Conservation (phyloP, 92 coral and sea anemone genomes). For the Porites evermanni region DNA sequence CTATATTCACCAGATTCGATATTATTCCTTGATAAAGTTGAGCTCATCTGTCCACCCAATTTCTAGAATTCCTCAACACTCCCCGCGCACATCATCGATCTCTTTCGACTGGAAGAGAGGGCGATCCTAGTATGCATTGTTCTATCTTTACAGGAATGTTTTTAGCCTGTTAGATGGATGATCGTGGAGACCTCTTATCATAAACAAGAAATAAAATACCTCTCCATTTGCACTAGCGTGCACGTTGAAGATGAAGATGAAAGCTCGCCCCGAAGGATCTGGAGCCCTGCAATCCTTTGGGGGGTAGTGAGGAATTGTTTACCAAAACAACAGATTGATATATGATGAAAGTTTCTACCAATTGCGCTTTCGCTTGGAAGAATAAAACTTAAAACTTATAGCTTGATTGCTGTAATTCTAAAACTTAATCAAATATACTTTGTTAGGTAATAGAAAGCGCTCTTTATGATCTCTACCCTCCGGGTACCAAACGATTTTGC, state of each 20-base stretch:
- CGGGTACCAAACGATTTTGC: no score
- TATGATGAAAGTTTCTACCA: not conserved
- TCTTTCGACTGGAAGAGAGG: not conserved
- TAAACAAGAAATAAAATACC: slow-evolving; percentile 17
- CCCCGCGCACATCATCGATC: slow-evolving; percentile 6
- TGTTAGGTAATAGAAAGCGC: not conserved
- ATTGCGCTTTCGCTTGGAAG: not conserved
- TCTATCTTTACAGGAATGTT: slow-evolving; percentile 6
- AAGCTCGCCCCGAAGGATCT: no score
- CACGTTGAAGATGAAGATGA: not conserved
- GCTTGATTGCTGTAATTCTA: not conserved
- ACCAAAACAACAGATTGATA: not conserved
- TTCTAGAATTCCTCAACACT: slow-evolving; percentile 33
- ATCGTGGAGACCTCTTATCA: slow-evolving; percentile 7
- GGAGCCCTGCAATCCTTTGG: not conserved
- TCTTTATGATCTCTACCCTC: not conserved
- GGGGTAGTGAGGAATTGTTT: slow-evolving; percentile 23
- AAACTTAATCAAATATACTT: not conserved
- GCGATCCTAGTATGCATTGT: not conserved
- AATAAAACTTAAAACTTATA: not conserved
- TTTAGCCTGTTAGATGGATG: slow-evolving; percentile 16
- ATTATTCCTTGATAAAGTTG: slow-evolving; percentile 1
- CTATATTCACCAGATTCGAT: not conserved
- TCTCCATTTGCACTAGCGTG: not conserved
- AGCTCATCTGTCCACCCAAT: slow-evolving; percentile 29